These are phyloP conservation scores for Aphidius colemani DNA, from an alignment of 2,888 invertebrate species.

Conservation along the genomic window DNA sequence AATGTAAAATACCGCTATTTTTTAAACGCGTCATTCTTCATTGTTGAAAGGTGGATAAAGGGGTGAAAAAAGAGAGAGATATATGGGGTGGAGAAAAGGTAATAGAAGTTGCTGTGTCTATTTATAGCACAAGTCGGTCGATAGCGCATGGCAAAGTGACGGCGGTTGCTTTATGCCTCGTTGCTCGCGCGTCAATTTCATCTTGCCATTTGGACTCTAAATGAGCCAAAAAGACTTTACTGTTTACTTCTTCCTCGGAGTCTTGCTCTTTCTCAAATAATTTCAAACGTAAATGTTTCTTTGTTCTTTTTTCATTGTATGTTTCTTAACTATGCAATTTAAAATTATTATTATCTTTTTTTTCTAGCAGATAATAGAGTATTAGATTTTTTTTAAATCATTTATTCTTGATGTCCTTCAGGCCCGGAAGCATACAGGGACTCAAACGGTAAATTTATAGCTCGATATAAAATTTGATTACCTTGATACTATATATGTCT, in stretches of 20 bases:
- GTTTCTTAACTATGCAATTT: constrained; percentile 7
- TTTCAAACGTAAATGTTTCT: no score
- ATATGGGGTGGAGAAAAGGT: no score
- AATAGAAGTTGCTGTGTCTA: constrained; percentile 36
- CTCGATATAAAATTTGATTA: no score
- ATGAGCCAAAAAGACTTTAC: constrained; percentile 27
- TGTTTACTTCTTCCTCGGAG: neutral
- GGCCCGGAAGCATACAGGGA: no score
- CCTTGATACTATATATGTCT: no score
- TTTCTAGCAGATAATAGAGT: neutral
- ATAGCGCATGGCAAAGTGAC: constrained; percentile 37
- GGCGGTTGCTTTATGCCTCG: constrained; percentile 37
- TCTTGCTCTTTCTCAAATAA: no score
- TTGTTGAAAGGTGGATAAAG: no score
- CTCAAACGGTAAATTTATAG: no score
- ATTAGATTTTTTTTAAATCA: no score
- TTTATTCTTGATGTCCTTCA: no score
- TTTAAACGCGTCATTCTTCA: constrained; percentile 24
- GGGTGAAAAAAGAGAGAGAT: no score
- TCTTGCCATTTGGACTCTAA: constrained; percentile 35
- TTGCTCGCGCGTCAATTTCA: constrained; percentile 37
- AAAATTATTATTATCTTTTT: neutral
- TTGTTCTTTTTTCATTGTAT: no score
- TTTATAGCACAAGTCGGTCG: constrained; percentile 49
- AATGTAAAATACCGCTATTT: constrained; percentile 46